Evolutionary conservation across 1,140 invertebrate genomes (phyloP), one percentile per base, ranked within the genome.

Genomic region (Spodoptera frugiperda): DNA sequence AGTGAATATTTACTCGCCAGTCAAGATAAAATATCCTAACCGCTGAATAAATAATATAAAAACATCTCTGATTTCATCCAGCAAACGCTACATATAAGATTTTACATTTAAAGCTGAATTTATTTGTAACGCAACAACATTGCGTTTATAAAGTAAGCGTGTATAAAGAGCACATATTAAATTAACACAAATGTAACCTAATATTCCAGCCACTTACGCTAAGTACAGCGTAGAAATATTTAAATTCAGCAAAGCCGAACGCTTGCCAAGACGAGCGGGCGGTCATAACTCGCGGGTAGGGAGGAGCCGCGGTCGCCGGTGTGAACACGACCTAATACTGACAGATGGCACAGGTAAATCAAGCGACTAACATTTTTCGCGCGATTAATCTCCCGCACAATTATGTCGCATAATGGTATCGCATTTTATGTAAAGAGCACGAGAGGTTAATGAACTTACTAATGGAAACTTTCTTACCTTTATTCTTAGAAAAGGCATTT

Each of bases 311-410:
- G 59, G 73, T 19, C 48, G 30, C 39, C 59, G 49, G 63, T 76
- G 63, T 68, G 74, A 48, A 30, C 48, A 53, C 61, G 10, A 33
- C 59, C 51, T 82, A 79, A 82, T 77, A 75, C 78, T 79, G 78
- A 82, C 80, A 68, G 73, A 82, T 82, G 75, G 67, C 68, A 39
- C 51, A 76, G 79, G 74, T 82, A 82, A 82, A 82, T 82, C 77
- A 70, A 68, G 63, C 75, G 63, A 15, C 54, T 51, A 72, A 77
- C 63, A 75, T 77, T 78, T 78, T 80, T 77, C 78, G 61, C 55
- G 21, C 55, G 30, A 25, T 77, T 78, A 81, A 75, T 81, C 72
- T 68, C 8, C 53, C 61, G 44, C 55, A 39, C 44, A 76, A 76
- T 76, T 76, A 76, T 76, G 63, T 72, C 53, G 19, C 70, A 57